A percentile compares a stretch with the other conserved stretches of the same genome.
These are phyloP conservation scores for Acipenser transmontanus DNA, from an alignment of 2,797 vertebrate species.

Conservation along the genomic window DNA sequence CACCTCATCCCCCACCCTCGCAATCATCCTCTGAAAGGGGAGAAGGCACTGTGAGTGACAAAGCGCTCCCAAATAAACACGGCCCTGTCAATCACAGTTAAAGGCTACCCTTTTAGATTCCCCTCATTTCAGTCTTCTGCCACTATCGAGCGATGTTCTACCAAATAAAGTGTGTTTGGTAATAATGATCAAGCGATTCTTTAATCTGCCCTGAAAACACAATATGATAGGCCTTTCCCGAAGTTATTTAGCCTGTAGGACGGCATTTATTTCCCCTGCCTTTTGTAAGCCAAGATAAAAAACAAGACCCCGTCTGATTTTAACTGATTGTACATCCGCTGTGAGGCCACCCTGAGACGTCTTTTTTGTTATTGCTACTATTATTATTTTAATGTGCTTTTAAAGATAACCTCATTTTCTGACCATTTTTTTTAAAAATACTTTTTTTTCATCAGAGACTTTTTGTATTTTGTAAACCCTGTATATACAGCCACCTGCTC, in stretches of 20 bases:
- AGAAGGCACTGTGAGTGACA: conserved; percentile 34
- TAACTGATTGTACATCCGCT: conserved; percentile 5
- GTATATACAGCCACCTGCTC: no score
- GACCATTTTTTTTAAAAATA: neutral
- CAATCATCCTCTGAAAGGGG: conserved; percentile 27
- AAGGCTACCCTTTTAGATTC: conserved; percentile 24
- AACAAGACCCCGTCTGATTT: conserved; percentile 13
- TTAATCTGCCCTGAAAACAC: conserved; percentile 45
- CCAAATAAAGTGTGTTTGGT: conserved; percentile 55
- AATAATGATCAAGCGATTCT: conserved; percentile 50
- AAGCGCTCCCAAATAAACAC: conserved; percentile 28
- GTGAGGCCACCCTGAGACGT: neutral
- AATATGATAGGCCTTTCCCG: conserved; percentile 42
- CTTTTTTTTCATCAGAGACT: neutral
- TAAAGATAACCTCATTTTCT: neutral
- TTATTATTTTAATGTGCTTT: neutral
- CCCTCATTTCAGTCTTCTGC: conserved; percentile 25
- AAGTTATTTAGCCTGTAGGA: conserved; percentile 35
- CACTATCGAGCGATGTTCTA: conserved; percentile 35
- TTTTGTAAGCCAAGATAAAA: conserved; percentile 12
- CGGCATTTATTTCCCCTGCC: conserved; percentile 24
- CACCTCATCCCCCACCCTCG: conserved; percentile 4
- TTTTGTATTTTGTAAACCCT: neutral
- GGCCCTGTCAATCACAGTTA: conserved; percentile 18
- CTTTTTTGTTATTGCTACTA: neutral